phyloP scores from a whole-genome alignment of 1,140 invertebrate genomes.

The Leptestheria dahalacensis region DNA sequence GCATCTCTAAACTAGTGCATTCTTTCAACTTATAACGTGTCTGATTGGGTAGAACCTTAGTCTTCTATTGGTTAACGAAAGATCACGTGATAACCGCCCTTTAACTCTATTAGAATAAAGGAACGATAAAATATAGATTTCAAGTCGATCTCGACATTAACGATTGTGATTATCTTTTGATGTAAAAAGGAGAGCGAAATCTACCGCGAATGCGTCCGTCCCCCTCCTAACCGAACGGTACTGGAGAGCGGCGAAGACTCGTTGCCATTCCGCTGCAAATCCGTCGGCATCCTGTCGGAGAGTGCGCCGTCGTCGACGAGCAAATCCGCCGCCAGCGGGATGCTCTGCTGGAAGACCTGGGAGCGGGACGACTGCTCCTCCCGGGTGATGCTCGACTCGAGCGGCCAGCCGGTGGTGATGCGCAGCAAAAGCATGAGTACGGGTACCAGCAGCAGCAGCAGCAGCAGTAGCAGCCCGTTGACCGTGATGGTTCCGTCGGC shows the following conservation, averaged over 20 bases:
- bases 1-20: too few relatives aligned
- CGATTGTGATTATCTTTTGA: background rate
- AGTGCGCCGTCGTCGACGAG: background rate
- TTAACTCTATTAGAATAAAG: too few relatives aligned
- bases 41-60: too few relatives aligned
- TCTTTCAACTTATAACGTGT: too few relatives aligned
- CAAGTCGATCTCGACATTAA: background rate
- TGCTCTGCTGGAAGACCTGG: background rate
- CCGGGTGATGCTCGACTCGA: background rate
- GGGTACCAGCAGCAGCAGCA: background rate
- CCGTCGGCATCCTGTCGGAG: slow-evolving; percentile 30
- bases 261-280: slow-evolving; percentile 46
- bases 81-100: too few relatives aligned
- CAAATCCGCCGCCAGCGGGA: background rate
- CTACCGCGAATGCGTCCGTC: slow-evolving; percentile 48
- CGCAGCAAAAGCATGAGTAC: slow-evolving; percentile 8
- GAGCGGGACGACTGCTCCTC: background rate
- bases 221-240: slow-evolving; percentile 53
- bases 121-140: too few relatives aligned
- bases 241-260: slow-evolving; percentile 44
- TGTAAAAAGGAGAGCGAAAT: slow-evolving; percentile 39
- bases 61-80: too few relatives aligned
- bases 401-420: background rate
- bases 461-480: background rate
- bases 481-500: background rate